Evolutionary conservation across 2,888 invertebrate genomes (phyloP).

Genomic region (Drosophila rellima): DNA sequence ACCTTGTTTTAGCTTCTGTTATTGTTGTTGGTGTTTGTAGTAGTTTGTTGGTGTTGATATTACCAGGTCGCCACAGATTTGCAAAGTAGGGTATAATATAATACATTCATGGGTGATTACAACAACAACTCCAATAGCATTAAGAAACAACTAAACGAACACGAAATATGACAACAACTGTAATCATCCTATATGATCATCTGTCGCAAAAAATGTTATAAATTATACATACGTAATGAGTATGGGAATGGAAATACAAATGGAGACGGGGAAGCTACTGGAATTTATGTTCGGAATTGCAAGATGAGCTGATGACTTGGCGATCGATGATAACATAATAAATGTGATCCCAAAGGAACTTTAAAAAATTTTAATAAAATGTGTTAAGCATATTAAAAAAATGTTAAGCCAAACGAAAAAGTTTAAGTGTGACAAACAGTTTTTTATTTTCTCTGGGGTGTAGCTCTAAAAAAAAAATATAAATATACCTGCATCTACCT

Average conservation of each 20-base stretch:
- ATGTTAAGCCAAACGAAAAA: no score
- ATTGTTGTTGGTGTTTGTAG: constrained; percentile 17
- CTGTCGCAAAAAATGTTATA: constrained; percentile 84
- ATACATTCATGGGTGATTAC: constrained; percentile 74
- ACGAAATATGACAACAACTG: constrained; percentile 55
- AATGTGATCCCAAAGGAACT: constrained; percentile 27
- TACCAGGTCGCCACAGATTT: constrained; percentile 50
- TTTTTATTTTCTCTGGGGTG: no score
- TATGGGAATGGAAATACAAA: not conserved
- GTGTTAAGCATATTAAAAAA: no score
- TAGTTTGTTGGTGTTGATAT: constrained; percentile 19
- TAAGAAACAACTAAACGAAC: constrained; percentile 47
- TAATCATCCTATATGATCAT: constrained; percentile 64
- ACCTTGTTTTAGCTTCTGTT: constrained; percentile 51
- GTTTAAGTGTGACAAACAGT: no score
- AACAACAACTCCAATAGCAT: constrained; percentile 50
- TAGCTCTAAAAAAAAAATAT: no score
- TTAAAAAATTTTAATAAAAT: constrained; percentile 15
- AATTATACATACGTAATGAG: constrained; percentile 79
- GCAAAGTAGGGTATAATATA: constrained; percentile 81
- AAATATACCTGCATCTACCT: no score
- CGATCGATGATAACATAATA: constrained; percentile 3
- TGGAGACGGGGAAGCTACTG: not conserved
- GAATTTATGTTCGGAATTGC: not conserved
- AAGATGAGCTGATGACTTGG: constrained; percentile 8